Evolutionary conservation across 37 sponge, comb jelly and placozoan genomes (phyloP).

Genomic region (Aplysina aerophoba): DNA sequence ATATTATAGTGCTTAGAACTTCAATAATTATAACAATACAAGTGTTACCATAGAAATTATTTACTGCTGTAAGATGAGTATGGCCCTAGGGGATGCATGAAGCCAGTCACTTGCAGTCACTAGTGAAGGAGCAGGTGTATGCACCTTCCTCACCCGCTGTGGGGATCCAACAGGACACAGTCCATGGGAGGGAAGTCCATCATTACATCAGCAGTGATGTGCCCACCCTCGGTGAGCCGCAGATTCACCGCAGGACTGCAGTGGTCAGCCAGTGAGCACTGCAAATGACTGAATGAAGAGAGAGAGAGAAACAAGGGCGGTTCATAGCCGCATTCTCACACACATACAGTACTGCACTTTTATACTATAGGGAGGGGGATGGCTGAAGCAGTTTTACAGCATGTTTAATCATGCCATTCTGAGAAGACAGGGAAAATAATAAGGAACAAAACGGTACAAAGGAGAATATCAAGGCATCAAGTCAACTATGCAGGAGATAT

Average conservation of each 20-base stretch:
- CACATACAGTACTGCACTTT: neutral
- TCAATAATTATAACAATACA: no score
- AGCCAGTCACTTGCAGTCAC: no score
- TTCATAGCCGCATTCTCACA: neutral
- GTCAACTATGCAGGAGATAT: no score
- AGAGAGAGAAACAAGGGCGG: neutral
- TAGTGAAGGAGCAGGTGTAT: neutral
- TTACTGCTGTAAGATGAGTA: neutral
- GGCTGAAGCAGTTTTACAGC: no score
- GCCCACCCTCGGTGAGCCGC: neutral
- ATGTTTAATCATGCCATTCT: no score
- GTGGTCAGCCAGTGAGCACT: conserved; percentile 2
- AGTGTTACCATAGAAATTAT: no score
- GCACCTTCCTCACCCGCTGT: neutral
- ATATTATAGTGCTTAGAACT: no score
- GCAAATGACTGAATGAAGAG: neutral
- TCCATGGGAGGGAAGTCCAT: conserved; percentile 26
- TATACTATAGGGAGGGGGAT: no score
- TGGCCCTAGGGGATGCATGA: neutral
- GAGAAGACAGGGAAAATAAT: no score
- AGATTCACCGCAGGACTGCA: neutral
- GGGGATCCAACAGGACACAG: conserved; percentile 2
- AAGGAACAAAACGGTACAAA: no score
- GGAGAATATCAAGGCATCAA: no score
- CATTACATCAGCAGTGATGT: conserved; percentile 20